phyloP scores from a whole-genome alignment of 2,888 invertebrate genomes.

The Acrocera orbiculus region DNA sequence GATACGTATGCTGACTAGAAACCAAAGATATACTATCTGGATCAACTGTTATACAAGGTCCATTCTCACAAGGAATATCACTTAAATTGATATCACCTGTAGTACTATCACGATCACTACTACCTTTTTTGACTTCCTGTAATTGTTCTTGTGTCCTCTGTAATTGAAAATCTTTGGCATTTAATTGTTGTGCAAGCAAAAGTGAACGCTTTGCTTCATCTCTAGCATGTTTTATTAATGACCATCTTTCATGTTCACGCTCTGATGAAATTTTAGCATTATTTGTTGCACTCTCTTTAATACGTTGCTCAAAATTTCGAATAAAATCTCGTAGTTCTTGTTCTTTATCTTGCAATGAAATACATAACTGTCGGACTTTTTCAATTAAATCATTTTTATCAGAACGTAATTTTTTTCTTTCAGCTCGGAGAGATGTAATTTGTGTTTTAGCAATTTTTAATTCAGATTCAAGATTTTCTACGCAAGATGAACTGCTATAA shows the following conservation, averaged over 20 bases:
- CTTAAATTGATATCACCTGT: slow-evolving; percentile 61
- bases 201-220: slow-evolving; percentile 81
- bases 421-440: slow-evolving; percentile 58
- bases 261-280: slow-evolving; percentile 42
- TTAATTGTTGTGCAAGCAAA: slow-evolving; percentile 71
- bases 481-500: slow-evolving; percentile 31
- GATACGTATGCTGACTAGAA: slow-evolving; percentile 32
- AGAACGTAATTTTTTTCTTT: slow-evolving; percentile 76
- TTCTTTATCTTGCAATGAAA: slow-evolving; percentile 87
- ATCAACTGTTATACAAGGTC: slow-evolving; percentile 31
- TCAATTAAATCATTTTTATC: slow-evolving; percentile 85
- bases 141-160: slow-evolving; percentile 73
- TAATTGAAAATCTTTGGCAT: slow-evolving; percentile 69
- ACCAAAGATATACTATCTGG: slow-evolving; percentile 32
- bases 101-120: slow-evolving; percentile 62
- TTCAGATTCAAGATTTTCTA: slow-evolving; percentile 33
- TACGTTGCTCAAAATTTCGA: slow-evolving; percentile 79
- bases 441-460: slow-evolving; percentile 27
- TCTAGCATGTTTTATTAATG: slow-evolving; percentile 67
- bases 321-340: slow-evolving; percentile 86
- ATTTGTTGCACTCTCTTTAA: slow-evolving; percentile 59
- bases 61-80: slow-evolving; percentile 40
- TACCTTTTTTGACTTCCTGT: slow-evolving; percentile 55
- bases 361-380: slow-evolving; percentile 89
- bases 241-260: slow-evolving; percentile 76